Conservation (phyloP, 2,888 invertebrate genomes). For the Anthoptus insignis region DNA sequence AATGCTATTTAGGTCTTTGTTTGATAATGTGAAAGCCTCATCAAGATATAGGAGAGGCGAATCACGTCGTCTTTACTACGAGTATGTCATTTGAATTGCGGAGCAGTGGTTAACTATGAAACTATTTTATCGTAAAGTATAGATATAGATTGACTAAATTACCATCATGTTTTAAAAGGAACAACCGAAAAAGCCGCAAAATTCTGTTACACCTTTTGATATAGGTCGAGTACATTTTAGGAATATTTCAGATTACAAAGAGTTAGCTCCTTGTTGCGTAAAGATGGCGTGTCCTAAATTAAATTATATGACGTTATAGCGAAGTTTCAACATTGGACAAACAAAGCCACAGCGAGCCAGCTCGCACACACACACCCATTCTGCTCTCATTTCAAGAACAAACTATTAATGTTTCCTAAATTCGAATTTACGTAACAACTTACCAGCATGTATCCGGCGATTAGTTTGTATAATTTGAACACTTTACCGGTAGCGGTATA, state of each 20-base stretch:
- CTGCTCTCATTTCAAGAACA: constrained; percentile 74
- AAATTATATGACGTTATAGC: constrained; percentile 66
- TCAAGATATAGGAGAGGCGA: neutral
- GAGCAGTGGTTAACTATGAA: constrained; percentile 21
- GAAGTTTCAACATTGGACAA: constrained; percentile 74
- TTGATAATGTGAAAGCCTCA: constrained; percentile 5
- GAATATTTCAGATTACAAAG: constrained; percentile 11
- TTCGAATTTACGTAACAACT: constrained; percentile 31
- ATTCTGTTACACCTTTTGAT: neutral
- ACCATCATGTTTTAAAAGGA: no score
- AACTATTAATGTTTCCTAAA: constrained; percentile 56
- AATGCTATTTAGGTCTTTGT: neutral
- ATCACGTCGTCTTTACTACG: constrained; percentile 2
- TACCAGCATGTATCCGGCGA: no score
- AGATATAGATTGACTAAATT: no score
- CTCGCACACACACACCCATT: constrained; percentile 59
- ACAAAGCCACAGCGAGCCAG: constrained; percentile 66
- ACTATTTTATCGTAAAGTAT: no score
- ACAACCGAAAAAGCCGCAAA: no score
- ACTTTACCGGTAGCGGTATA: no score
- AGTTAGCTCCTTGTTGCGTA: constrained; percentile 47
- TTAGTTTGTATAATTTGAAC: neutral
- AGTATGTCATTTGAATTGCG: constrained; percentile 29
- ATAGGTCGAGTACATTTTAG: constrained; percentile 4
- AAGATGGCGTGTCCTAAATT: constrained; percentile 37